Evolutionary conservation across 2,797 vertebrate genomes (phyloP), one percentile per base, ranked within the genome.

Genomic region (Phyllotis vaccarum): DNA sequence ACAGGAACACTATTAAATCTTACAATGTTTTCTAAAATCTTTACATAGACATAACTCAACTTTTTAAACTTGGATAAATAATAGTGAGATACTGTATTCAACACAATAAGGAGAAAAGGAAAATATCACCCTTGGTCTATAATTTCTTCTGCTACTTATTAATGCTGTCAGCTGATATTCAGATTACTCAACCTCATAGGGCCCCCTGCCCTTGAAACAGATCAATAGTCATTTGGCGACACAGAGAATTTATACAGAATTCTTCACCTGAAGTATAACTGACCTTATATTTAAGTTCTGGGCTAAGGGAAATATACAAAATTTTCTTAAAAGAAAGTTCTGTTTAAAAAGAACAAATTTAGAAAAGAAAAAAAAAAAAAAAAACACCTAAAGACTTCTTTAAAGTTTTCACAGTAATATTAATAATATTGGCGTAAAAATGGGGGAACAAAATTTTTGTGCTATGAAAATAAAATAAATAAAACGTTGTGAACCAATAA

Each of bases 121-220:
- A 98, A 97, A 97, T 54, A 98, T 97, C 96, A 97, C 97, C 97
- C 86, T 96, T 97, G 97, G 97, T 97, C 98, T 97, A 75, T 89
- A 85, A 94, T 97, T 98, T 98, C 98, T 98, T 96, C 98, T 98
- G 98, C 98, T 98, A 97, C 96, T 98, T 97, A 98, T 98, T 98
- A 98, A 96, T 81, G 95, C 98, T 91, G 97, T 98, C 97, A 98
- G 96, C 95, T 98, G 95, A 98, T 97, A 96, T 96, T 98, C 97
- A 98, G 96, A 98, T 98, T 98, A 98, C 93, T 92, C 66, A 91
- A 95, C 89, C 95, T 96, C 96, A 95, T 91, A 98, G 91, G 98
- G 97, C 91, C 92, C 89, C 94, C 95, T 96, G 98, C 95, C 95
- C 92, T 85, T 97, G 96, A 97, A 97, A 98, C 60, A 95, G 97